phyloP scores from a whole-genome alignment of 2,888 invertebrate genomes.

The Endotricha flammealis region DNA sequence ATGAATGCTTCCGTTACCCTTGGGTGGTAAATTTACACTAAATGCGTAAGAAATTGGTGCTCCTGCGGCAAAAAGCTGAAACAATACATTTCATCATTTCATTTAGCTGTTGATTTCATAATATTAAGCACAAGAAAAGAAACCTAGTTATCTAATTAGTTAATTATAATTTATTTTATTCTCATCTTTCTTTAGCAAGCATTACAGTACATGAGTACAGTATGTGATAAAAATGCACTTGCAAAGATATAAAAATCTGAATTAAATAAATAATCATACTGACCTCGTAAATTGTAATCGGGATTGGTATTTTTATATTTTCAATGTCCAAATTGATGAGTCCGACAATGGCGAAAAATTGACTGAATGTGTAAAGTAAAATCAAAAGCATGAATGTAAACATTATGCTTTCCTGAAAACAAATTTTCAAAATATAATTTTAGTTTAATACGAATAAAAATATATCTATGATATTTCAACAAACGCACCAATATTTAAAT shows the following conservation, averaged over 20 bases:
- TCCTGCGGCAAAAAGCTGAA: constrained; percentile 66
- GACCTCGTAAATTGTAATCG: constrained; percentile 67
- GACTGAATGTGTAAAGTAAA: constrained; percentile 65
- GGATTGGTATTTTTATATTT: constrained; percentile 64
- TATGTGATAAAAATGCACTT: no score
- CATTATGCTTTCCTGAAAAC: constrained; percentile 70
- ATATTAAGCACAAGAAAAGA: no score
- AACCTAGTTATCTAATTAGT: no score
- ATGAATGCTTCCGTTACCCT: constrained; percentile 45
- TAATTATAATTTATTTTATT: no score
- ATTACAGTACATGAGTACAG: no score
- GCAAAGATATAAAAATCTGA: no score
- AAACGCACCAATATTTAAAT: no score
- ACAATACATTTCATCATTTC: constrained; percentile 18
- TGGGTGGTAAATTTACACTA: constrained; percentile 49
- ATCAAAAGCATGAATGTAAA: constrained; percentile 64
- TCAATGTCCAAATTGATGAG: constrained; percentile 66
- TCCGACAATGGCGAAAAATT: constrained; percentile 68
- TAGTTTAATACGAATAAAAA: background rate
- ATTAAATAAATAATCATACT: no score
- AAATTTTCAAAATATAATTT: constrained; percentile 9
- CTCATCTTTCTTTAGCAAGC: no score
- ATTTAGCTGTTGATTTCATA: no score
- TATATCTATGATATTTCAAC: no score
- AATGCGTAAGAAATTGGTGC: constrained; percentile 68